A percentile compares a stretch with the other conserved stretches of the same genome.
Conservation (phyloP, 2,797 vertebrate species). For the Notolepis coatsorum region DNA sequence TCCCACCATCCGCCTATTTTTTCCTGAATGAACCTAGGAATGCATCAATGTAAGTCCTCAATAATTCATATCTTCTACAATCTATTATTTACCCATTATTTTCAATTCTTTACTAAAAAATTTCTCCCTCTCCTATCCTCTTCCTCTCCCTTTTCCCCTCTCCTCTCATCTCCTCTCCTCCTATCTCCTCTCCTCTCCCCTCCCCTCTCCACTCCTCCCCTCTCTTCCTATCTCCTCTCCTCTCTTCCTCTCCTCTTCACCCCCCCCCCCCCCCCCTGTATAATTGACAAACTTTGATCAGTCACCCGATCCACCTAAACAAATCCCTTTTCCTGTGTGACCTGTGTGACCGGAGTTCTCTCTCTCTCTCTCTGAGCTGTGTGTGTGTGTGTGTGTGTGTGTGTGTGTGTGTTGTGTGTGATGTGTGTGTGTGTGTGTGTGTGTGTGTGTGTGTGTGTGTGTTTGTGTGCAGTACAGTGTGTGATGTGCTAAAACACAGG, state of each 20-base stretch:
- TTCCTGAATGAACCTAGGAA: conserved; percentile 82
- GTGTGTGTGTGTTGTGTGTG: too few relatives aligned
- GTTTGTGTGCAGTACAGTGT: conserved; percentile 54
- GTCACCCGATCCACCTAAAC: conserved; percentile 59
- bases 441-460: conserved; percentile 16
- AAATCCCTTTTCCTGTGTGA: conserved; percentile 48
- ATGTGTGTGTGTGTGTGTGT: too few relatives aligned
- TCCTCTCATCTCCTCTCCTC: conserved; percentile 38
- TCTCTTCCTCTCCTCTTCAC: neutral
- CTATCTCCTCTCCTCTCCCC: too few relatives aligned
- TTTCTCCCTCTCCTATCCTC: conserved; percentile 12
- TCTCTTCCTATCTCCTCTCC: too few relatives aligned
- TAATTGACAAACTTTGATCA: conserved; percentile 63
- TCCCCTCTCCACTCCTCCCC: too few relatives aligned
- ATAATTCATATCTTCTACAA: conserved; percentile 77
- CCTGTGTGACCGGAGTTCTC: conserved; percentile 5
- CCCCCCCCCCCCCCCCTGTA: neutral
- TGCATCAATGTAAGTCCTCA: conserved; percentile 80
- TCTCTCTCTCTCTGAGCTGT: conserved; percentile 10
- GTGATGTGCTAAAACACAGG: conserved; percentile 74
- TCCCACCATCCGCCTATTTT: conserved; percentile 37
- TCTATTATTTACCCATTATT: conserved; percentile 80
- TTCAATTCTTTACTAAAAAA: conserved; percentile 58
- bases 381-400: neutral
- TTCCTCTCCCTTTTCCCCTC: conserved; percentile 11